Percentiles rank a stretch among this genome's conserved stretches.
These are phyloP conservation scores for Phocides pigmalion DNA, from an alignment of 1,140 invertebrate species.

Conservation along the genomic window DNA sequence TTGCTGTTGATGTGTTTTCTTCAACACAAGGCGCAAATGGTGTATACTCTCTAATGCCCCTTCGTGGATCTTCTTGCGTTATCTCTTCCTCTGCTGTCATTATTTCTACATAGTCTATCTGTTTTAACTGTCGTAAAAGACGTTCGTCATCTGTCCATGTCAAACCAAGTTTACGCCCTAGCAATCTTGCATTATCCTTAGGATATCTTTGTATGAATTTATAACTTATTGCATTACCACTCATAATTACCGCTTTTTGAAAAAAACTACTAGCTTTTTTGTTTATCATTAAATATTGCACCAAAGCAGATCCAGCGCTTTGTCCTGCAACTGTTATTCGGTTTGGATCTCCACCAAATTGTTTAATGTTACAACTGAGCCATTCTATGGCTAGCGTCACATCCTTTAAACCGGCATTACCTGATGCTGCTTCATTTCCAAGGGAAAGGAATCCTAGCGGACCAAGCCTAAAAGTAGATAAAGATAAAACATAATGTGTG, in stretches of 20 bases:
- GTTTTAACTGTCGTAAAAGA: conserved; percentile 33
- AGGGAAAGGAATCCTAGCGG: neutral
- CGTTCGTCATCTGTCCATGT: conserved; percentile 10
- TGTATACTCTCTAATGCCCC: conserved; percentile 33
- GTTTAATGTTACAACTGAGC: conserved; percentile 87
- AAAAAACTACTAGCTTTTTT: conserved; percentile 42
- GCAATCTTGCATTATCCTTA: conserved; percentile 23
- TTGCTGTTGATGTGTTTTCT: conserved; percentile 35
- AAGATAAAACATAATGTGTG: neutral
- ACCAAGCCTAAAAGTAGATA: neutral
- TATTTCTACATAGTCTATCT: conserved; percentile 37
- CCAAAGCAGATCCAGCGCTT: conserved; percentile 63
- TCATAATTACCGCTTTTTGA: conserved; percentile 44
- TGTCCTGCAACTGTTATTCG: conserved; percentile 73
- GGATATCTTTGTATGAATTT: conserved; percentile 41
- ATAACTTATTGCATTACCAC: conserved; percentile 40
- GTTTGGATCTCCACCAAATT: conserved; percentile 20
- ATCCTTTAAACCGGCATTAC: conserved; percentile 77
- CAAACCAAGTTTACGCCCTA: conserved; percentile 36
- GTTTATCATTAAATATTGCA: conserved; percentile 46
- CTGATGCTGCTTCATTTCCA: neutral
- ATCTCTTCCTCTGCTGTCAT: conserved; percentile 36
- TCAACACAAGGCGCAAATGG: conserved; percentile 42
- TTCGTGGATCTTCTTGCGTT: conserved; percentile 20
- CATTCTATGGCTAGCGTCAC: conserved; percentile 88